Percentiles rank a stretch among this genome's conserved stretches.
Evolutionary conservation across 2,797 vertebrate species (phyloP).

Genomic region (Phrynocephalus guinanensis): DNA sequence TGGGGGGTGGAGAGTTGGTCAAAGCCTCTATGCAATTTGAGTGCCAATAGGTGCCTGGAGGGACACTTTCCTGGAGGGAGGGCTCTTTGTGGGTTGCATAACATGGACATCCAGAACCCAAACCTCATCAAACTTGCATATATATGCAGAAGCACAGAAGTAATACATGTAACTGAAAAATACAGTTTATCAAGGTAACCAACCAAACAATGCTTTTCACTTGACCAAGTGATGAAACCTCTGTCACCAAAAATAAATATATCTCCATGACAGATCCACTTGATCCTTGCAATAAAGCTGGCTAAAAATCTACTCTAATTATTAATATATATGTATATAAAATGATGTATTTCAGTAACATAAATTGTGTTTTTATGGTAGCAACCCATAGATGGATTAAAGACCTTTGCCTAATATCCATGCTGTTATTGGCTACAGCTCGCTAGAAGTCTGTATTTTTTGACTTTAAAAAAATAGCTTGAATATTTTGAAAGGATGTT

Average conservation of each 20-base stretch:
- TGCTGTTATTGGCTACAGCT: not conserved
- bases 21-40: no score
- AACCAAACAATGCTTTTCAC: not conserved
- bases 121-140: no score
- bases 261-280: not conserved
- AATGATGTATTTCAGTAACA: not conserved
- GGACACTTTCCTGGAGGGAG: no score
- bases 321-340: not conserved
- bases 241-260: not conserved
- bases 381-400: not conserved
- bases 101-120: no score
- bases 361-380: not conserved
- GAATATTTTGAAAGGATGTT: not conserved
- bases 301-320: not conserved
- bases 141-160: not conserved
- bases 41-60: no score
- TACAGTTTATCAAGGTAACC: not conserved
- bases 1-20: no score
- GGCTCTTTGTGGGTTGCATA: no score
- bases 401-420: not conserved
- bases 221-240: not conserved
- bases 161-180: not conserved
- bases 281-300: not conserved
- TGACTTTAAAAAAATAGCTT: not conserved
- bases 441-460: conserved; percentile 19